phyloP scores from a whole-genome alignment of 1,140 invertebrate genomes.

The Ladona fulva region DNA sequence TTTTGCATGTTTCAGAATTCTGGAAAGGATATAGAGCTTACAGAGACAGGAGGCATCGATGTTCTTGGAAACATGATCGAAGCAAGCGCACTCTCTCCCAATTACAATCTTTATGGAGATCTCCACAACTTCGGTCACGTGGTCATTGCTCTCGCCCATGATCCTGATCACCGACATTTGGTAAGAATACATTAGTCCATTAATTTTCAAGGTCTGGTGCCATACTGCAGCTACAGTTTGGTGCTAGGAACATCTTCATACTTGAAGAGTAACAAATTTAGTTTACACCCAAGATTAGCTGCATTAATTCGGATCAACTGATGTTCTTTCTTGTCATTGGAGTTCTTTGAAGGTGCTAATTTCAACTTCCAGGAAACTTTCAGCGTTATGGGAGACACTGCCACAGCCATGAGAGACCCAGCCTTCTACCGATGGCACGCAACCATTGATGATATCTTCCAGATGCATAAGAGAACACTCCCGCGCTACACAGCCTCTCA shows the following conservation, averaged over 20 bases:
- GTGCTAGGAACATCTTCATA: too few relatives aligned
- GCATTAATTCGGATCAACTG: too few relatives aligned
- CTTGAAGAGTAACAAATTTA: too few relatives aligned
- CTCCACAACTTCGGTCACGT: constrained; percentile 63
- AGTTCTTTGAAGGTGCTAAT: too few relatives aligned
- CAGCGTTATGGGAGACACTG: constrained; percentile 58
- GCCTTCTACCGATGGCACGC: constrained; percentile 38
- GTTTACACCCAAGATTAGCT: too few relatives aligned
- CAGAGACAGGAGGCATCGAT: constrained; percentile 40
- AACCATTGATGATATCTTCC: constrained; percentile 36
- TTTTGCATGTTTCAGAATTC: constrained; percentile 31
- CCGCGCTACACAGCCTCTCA: constrained; percentile 33
- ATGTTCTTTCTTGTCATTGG: too few relatives aligned
- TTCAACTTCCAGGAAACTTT: constrained; percentile 45
- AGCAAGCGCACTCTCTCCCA: constrained; percentile 49
- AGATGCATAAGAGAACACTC: constrained; percentile 34
- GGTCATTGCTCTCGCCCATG: constrained; percentile 57
- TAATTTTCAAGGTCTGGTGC: not conserved
- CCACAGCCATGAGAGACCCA: constrained; percentile 58
- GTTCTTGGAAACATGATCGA: constrained; percentile 70
- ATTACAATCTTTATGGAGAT: constrained; percentile 60
- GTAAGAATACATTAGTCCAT: constrained; percentile 10
- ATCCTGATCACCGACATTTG: constrained; percentile 57
- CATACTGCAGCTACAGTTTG: too few relatives aligned
- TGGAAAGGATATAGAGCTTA: constrained; percentile 41